Base-by-base conservation (phyloP, 2,113 vertebrate genomes). In the Canis aureus region DNA sequence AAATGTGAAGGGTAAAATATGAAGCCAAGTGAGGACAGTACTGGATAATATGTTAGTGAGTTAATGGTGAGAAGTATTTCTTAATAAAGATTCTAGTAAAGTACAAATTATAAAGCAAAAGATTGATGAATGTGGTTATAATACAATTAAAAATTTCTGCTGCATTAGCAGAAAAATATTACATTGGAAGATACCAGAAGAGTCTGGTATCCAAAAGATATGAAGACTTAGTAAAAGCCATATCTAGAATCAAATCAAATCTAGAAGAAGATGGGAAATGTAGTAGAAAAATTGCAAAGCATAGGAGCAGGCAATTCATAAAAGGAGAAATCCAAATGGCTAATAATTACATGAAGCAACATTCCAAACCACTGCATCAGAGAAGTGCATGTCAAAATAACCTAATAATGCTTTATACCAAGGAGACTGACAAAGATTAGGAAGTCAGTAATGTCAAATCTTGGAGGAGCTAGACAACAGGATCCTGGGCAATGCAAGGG, bases 101-200 rank as follows among this genome's bases (percentile, higher is more conserved):
- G 20, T 19, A 67, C 27, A 97, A 79, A 82, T 62, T 95, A 16
- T 53, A 89, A 53, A 55, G 62, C 17, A 90, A 90, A 93, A 38
- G 8, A 38, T n/a, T 78, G 13, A 90, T 86, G 62, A 43, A 79
- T 20, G 32, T 74, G 15, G 13, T 74, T 32, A 29, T 74, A 13
- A 13, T n/a, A 89, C 86, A 81, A 71, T 51, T 38, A 89, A 82
- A 9, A 5, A 81, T 76, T 85, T 82, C 59, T 66, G 27, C 59
- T 66, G 27, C 53, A 13, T 94, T 69, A n/a, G 62, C n/a, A n/a
- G 53, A 27, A 85, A 67, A 35, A 22, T 10, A 69, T 8, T 43
- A 55, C 27, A 43, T 57, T 76, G 64, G 38, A 35, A 82, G 29
- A 89, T 64, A 92, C 2, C 22, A 22, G 43, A 93, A 84, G 43